Base-by-base conservation (phyloP, 2,888 invertebrate species). In the Tachystola acroxantha region DNA sequence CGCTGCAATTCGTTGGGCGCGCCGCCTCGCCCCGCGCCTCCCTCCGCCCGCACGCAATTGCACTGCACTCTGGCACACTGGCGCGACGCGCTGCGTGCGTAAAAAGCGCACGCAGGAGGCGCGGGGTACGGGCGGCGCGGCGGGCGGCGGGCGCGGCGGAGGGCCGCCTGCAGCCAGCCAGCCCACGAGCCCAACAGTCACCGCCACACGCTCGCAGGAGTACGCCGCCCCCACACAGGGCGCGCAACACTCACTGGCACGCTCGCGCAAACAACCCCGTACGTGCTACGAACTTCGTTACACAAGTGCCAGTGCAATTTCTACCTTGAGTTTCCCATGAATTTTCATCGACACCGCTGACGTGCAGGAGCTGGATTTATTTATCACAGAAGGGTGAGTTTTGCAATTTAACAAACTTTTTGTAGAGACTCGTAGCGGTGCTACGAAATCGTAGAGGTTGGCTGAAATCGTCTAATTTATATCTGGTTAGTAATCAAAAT, bases 1-100 rank as follows among this genome's bases (percentile, higher is more conserved):
- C 61, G 79, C 81, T 84, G 85, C 86, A 84, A 84, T 85, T 85
- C 85, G 84, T 86, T 72, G 78, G 64, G 62, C 73, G 69, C 69
- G 54, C 59, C 48, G 64, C 58, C 12, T 12, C 22, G 39, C 26
- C 33, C 46, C 42, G 56, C 64, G 46, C 52, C 64, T 59, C 66
- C 58, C 66, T 52, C 57, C 68, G 54, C 68, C 76, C 80, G 77
- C 78, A 73, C 81, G 82, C 85, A 85, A 85, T 86, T 85, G 84
- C 85, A 84, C 77, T 85, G 84, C 84, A 81, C 80, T 80, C 76
- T 50, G 66, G 65, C 65, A 28, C 34, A 28, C 28, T 34, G 25
- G 64, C 66, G n/a, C 7, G 73, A 62, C 67, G 70, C 71, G 71
- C 65, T 73, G 73, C 73, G 77, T 82, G 85, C 84, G 84, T 84